Conservation (phyloP, 2,113 vertebrate species). For the Nothoprocta perdicaria region DNA sequence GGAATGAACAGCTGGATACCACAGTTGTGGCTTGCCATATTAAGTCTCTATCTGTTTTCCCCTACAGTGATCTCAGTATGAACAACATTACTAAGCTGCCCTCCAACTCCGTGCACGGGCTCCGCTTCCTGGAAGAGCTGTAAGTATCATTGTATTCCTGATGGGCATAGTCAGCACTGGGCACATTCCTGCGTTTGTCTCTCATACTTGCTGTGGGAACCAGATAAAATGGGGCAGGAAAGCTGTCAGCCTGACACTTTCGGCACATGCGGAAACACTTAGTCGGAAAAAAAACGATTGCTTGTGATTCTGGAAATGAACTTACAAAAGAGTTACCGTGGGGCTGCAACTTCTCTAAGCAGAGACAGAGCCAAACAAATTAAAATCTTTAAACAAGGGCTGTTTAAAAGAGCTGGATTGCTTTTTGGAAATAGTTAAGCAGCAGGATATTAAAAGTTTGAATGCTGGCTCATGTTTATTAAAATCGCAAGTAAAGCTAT, state of each 20-base stretch:
- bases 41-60: slow-evolving; percentile 78
- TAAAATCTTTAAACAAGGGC: slow-evolving; percentile 81
- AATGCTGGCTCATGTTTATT: slow-evolving; percentile 83
- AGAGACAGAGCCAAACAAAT: slow-evolving; percentile 80
- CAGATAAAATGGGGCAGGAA: slow-evolving; percentile 76
- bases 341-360: slow-evolving; percentile 78
- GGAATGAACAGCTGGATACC: slow-evolving; percentile 74
- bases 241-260: slow-evolving; percentile 75
- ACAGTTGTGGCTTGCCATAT: slow-evolving; percentile 45
- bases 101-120: slow-evolving; percentile 79
- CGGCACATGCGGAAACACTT: slow-evolving; percentile 80
- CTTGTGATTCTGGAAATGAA: slow-evolving; percentile 81
- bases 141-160: slow-evolving; percentile 79
- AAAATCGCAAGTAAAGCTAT: slow-evolving; percentile 79
- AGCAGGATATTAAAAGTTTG: slow-evolving; percentile 86
- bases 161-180: slow-evolving; percentile 47
- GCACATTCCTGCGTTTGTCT: slow-evolving; percentile 73
- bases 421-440: slow-evolving; percentile 84
- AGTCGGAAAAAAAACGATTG: slow-evolving; percentile 42
- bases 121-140: slow-evolving; percentile 94
- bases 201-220: slow-evolving; percentile 76
- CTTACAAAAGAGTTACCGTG: slow-evolving; percentile 77
- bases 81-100: slow-evolving; percentile 91
- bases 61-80: slow-evolving; percentile 93
- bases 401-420: slow-evolving; percentile 77